Evolutionary conservation across 2,888 invertebrate species (phyloP).

Genomic region (Sinhomidia bicolor): DNA sequence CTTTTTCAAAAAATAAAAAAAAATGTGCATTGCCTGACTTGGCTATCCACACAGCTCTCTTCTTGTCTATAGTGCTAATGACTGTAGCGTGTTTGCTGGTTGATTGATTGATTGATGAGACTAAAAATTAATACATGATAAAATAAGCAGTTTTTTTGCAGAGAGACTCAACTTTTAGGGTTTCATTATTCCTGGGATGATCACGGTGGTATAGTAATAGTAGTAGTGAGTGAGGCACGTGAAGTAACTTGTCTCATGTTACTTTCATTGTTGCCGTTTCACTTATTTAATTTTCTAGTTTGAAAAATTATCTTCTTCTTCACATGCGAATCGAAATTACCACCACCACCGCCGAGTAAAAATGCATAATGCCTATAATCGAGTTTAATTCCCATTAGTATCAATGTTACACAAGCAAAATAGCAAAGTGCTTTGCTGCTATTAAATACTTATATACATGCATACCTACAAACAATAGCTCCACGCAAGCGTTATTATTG

Average conservation of each 20-base stretch:
- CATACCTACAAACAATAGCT: too few relatives aligned
- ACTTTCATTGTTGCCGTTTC: slow-evolving; percentile 45
- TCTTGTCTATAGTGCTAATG: slow-evolving; percentile 40
- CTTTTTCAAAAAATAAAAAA: not conserved
- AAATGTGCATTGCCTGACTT: not conserved
- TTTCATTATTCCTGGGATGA: slow-evolving; percentile 42
- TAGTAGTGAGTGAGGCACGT: slow-evolving; percentile 23
- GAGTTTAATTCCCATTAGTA: slow-evolving; percentile 27
- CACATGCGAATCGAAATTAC: slow-evolving; percentile 34
- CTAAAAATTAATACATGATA: slow-evolving; percentile 78
- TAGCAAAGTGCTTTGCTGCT: too few relatives aligned
- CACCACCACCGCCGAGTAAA: too few relatives aligned
- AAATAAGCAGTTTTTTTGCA: slow-evolving; percentile 78
- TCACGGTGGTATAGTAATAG: too few relatives aligned
- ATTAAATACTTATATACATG: too few relatives aligned
- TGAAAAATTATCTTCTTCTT: slow-evolving; percentile 32
- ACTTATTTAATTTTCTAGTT: slow-evolving; percentile 41
- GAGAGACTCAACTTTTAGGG: not conserved
- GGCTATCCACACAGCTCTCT: not conserved
- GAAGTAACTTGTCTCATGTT: slow-evolving; percentile 36
- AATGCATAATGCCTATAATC: slow-evolving; percentile 45
- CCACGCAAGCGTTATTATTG: not conserved
- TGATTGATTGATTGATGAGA: slow-evolving; percentile 80
- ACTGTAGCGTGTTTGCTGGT: slow-evolving; percentile 71
- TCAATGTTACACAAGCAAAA: not conserved